phyloP scores from a whole-genome alignment of 2,888 invertebrate species.

The Dyspetes luteomarginatus region DNA sequence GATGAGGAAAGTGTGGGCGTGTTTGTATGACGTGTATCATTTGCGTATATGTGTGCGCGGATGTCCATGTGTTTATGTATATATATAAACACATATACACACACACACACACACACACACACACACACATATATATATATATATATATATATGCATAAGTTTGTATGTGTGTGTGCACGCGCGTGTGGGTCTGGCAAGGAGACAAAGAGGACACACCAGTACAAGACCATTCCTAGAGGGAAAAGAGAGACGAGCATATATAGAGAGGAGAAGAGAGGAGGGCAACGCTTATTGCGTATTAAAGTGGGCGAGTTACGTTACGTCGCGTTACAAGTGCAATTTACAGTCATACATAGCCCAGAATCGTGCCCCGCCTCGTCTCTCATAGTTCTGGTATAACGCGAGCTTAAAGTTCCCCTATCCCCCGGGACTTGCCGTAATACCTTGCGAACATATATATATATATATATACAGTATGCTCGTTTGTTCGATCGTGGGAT shows the following conservation, averaged over 20 bases:
- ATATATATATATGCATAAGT: too few species aligned
- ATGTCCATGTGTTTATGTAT: too few species aligned
- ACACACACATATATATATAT: too few species aligned
- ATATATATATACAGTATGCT: neutral
- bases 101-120: too few species aligned
- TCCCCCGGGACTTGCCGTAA: neutral
- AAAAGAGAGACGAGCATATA: slow-evolving; percentile 16
- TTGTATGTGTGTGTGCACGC: neutral
- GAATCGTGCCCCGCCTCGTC: slow-evolving; percentile 22
- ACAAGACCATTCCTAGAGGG: slow-evolving; percentile 37
- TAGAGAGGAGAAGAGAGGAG: slow-evolving; percentile 20
- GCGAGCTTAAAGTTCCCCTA: slow-evolving; percentile 23
- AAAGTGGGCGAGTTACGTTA: slow-evolving; percentile 74
- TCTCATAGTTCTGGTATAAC: slow-evolving; percentile 42
- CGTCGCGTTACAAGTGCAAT: slow-evolving; percentile 67
- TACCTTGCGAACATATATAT: neutral
- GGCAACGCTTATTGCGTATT: slow-evolving; percentile 73
- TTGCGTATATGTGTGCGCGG: neutral
- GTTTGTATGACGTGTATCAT: neutral
- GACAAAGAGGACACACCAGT: slow-evolving; percentile 38
- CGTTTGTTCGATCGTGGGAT: neutral
- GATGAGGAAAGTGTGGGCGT: slow-evolving; percentile 32
- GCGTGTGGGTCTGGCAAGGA: neutral
- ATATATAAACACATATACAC: too few species aligned
- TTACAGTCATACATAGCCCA: slow-evolving; percentile 59